Evolutionary conservation across 2,888 invertebrate species (phyloP).

Genomic region (Eristalinus aeneus): DNA sequence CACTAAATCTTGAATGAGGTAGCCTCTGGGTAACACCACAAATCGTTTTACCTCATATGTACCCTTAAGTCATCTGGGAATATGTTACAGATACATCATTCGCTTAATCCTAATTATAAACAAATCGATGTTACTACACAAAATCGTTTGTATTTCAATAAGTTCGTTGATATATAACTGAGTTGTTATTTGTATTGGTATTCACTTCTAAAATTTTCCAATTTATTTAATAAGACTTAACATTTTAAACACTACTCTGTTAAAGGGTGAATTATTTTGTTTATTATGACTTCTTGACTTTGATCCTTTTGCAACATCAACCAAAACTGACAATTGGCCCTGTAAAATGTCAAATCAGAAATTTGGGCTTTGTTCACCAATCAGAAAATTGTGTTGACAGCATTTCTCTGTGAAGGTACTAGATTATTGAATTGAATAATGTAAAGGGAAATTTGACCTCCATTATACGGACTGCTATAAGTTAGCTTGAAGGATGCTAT

Average conservation of each 20-base stretch:
- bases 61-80: background rate
- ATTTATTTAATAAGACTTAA: background rate
- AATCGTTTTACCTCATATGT: background rate
- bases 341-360: background rate
- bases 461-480: too few species aligned
- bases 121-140: conserved; percentile 31
- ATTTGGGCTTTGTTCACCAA: background rate
- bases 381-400: background rate
- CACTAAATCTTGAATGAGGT: background rate
- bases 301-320: conserved; percentile 4
- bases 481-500: too few species aligned
- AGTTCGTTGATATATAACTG: background rate
- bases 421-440: background rate
- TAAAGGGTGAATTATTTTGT: conserved; percentile 12
- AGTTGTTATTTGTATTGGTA: background rate
- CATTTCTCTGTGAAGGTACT: background rate
- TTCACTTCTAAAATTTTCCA: background rate
- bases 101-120: background rate
- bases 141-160: background rate
- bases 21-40: conserved; percentile 4
- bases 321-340: conserved; percentile 10
- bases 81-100: background rate
- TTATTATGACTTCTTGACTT: conserved; percentile 31
- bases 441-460: background rate
- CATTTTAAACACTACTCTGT: background rate